Base-by-base conservation (phyloP, 2,113 vertebrate genomes). In the Ptilorrhoa leucosticta region DNA sequence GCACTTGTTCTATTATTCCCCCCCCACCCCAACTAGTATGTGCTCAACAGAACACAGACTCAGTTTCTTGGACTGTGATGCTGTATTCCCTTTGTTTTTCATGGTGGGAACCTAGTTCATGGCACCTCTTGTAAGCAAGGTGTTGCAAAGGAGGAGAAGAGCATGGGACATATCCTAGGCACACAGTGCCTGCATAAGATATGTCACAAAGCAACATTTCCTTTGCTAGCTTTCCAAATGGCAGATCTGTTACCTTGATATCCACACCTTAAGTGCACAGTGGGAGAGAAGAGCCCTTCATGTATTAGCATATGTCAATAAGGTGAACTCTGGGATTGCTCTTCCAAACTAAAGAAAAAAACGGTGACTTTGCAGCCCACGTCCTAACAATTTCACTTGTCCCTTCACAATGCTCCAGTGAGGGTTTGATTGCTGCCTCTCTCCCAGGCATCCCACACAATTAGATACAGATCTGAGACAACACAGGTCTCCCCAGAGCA, bases 11-110 rank as follows among this genome's bases (percentile, higher is more conserved):
- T 71, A 1, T 50, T 79, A 22, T 85, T 81, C 21, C 12, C 6
- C 0, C 9, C 13, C 21, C 14, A 4, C 15, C 3, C 13, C 4
- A 3, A 15, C 8, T 20, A 11, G 27, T 28, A 6, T 33, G 17
- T 69, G n/a, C 40, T 63, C 15, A 45, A 42, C 6, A 48, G 64
- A n/a, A 68, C 13, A 37, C 18, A 44, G 40, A 37, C 15, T 3
- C 15, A 40, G 15, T 18, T 88, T 82, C 58, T 53, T 56, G 42
- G n/a, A 26, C 40, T 60, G 37, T 28, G 37, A 16, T 53, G 15
- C 28, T 56, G 8, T 72, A 42, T 54, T 71, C 11, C 20, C 42
- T 56, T 35, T 80, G 9, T 15, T 57, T 86, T 57, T 58, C 17
- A 9, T 15, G 8, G 45, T 1, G 2, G 23, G n/a, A 12, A 70